phyloP scores from a whole-genome alignment of 2,797 vertebrate genomes.

The Gobionotothen gibberifrons region DNA sequence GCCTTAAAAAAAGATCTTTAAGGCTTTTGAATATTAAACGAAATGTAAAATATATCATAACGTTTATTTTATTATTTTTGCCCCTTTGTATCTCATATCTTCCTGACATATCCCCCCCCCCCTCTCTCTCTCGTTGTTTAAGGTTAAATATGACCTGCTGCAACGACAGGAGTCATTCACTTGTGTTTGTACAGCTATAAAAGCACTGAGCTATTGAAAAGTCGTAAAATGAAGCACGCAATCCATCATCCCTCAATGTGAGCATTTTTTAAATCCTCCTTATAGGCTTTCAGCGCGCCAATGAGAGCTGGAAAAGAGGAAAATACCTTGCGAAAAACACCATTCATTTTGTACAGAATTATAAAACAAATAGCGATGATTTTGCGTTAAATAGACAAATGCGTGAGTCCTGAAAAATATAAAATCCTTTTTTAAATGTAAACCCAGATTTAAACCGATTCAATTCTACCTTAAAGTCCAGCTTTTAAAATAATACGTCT shows the following conservation, averaged over 20 bases:
- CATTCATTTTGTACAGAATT: not conserved
- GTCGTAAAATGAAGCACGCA: conserved; percentile 91
- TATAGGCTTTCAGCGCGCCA: conserved; percentile 79
- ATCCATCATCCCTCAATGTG: conserved; percentile 90
- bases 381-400: conserved; percentile 32
- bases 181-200: conserved; percentile 94
- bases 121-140: conserved; percentile 33
- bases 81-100: not conserved
- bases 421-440: conserved; percentile 26
- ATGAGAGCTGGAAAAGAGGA: not conserved
- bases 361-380: not conserved
- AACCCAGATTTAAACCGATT: conserved; percentile 15
- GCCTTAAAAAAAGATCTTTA: not conserved
- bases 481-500: conserved; percentile 12
- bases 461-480: conserved; percentile 41
- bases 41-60: not conserved
- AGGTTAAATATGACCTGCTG: conserved; percentile 77
- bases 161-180: conserved; percentile 89
- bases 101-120: conserved; percentile 58
- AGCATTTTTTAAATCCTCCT: conserved; percentile 87
- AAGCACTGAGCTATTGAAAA: conserved; percentile 91
- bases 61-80: not conserved
- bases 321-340: not conserved
- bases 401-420: not conserved
- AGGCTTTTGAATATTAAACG: not conserved